Evolutionary conservation across 53 echinoderm and acorn worm genomes (phyloP), one percentile per base, ranked within the genome.

Genomic region (Holothuria scabra): DNA sequence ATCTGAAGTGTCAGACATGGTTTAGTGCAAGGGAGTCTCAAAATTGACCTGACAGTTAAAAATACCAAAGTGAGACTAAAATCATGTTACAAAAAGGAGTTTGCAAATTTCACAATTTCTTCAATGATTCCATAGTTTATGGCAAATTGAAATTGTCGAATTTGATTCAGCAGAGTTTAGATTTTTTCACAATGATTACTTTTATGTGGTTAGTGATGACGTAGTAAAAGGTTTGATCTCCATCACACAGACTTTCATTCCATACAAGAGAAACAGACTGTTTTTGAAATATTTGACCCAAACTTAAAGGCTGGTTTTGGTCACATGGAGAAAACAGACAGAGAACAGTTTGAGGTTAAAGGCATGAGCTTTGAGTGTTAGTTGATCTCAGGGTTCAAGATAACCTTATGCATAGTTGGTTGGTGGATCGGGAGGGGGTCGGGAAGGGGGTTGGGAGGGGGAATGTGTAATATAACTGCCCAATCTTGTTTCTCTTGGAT

Each of bases 161-260:
- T 4, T 4, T 4, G 35, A 35, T 35, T 35, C 6, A 35, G 35
- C 3, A 6, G 6, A 35, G 35, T 35, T 4, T 41, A 4, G 41
- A 41, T 8, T 8, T 52, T 16, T 16, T 16, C 1, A 14, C 52
- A 52, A 18, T 60, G 31, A 24, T 22, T 2, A 59, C 34, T 83
- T 69, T 56, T 60, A 49, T 84, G 74, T 83, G 91, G 91, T 89
- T 93, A 5, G 72, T 95, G 95, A 95, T 95, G 95, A 95, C 61
- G n/a, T 64, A 67, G 94, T 94, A 94, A 94, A 94, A 94, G 94
- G 95, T 92, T 85, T 90, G 95, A 95, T 82, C 84, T 70, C 76
- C 81, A 56, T 55, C 66, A 13, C 5, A 4, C 25, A 76, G 25
- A 21, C 33, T 32, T 29, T 56, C 79, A 79, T 58, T 33, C 29